A percentile compares a stretch with the other conserved stretches of the same genome.
Evolutionary conservation across 2,797 vertebrate species (phyloP).

Genomic region (Sebastes itinus): DNA sequence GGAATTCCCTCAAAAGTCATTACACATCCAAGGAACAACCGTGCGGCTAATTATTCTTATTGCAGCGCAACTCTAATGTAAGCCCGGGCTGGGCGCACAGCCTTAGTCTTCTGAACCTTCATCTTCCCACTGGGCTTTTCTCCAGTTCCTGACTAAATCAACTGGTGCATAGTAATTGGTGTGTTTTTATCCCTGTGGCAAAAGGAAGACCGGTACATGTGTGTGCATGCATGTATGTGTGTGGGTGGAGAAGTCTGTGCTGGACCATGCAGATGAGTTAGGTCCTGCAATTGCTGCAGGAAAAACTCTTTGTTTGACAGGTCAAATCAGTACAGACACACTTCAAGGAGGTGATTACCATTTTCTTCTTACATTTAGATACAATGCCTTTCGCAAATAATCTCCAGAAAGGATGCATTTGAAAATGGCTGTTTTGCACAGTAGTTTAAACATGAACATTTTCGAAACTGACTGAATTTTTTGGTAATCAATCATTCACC

Average conservation of each 20-base stretch:
- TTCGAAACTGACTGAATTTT: neutral
- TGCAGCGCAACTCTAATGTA: neutral
- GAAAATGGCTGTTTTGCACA: neutral
- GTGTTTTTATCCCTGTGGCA: slow-evolving; percentile 55
- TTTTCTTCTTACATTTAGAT: neutral
- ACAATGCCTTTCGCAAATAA: neutral
- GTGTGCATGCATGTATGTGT: slow-evolving; percentile 7
- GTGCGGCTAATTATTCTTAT: slow-evolving; percentile 32
- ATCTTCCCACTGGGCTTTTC: slow-evolving; percentile 43
- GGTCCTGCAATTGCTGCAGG: slow-evolving; percentile 14
- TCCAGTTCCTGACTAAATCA: slow-evolving; percentile 52
- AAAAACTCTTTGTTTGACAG: slow-evolving; percentile 28
- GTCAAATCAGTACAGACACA: slow-evolving; percentile 15
- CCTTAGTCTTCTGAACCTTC: slow-evolving; percentile 31
- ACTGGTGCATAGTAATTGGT: slow-evolving; percentile 69
- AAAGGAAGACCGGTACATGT: slow-evolving; percentile 10
- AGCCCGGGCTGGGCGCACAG: neutral
- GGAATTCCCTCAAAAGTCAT: slow-evolving; percentile 25
- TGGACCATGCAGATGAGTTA: slow-evolving; percentile 38
- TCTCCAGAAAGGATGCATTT: neutral
- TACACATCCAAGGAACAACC: slow-evolving; percentile 2
- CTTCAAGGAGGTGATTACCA: neutral
- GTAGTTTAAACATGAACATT: neutral
- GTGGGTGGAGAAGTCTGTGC: slow-evolving; percentile 22
- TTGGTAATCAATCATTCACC: neutral